A percentile compares a stretch with the other conserved stretches of the same genome.
Evolutionary conservation across 2,888 invertebrate species (phyloP).

Genomic region (Pinctada fucata): DNA sequence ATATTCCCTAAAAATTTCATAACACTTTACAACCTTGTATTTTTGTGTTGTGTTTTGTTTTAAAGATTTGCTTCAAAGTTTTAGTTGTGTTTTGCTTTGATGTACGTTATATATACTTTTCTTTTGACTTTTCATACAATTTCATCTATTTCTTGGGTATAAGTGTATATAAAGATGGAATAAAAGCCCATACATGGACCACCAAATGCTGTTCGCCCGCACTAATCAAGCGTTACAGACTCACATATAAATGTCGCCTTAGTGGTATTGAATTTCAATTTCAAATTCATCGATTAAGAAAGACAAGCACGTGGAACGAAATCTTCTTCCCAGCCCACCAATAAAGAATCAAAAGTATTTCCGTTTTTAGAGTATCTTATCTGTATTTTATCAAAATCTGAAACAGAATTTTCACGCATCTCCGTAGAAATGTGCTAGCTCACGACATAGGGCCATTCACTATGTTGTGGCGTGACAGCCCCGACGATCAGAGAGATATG

Average conservation of each 20-base stretch:
- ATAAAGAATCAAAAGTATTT: not conserved
- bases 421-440: conserved; percentile 15
- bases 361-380: conserved; percentile 9
- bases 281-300: not conserved
- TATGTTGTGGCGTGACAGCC: not conserved
- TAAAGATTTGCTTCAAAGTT: too few species aligned
- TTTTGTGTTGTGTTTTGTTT: too few species aligned
- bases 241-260: not conserved
- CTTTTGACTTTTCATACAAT: too few species aligned
- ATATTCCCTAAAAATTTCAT: too few species aligned
- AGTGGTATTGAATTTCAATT: not conserved
- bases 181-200: too few species aligned
- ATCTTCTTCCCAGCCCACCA: conserved; percentile 5
- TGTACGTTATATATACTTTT: too few species aligned
- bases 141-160: too few species aligned
- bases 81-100: too few species aligned
- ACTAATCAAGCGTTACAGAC: not conserved
- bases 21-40: too few species aligned
- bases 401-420: conserved; percentile 6
- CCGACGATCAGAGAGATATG: too few species aligned
- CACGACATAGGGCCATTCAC: conserved; percentile 27
- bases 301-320: conserved; percentile 4
- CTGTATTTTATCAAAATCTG: conserved; percentile 8
- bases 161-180: too few species aligned
- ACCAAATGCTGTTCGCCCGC: too few species aligned